A percentile compares a stretch with the other conserved stretches of the same genome.
Evolutionary conservation across 2,797 vertebrate species (phyloP).

Genomic region (Moxostoma hubbsi): DNA sequence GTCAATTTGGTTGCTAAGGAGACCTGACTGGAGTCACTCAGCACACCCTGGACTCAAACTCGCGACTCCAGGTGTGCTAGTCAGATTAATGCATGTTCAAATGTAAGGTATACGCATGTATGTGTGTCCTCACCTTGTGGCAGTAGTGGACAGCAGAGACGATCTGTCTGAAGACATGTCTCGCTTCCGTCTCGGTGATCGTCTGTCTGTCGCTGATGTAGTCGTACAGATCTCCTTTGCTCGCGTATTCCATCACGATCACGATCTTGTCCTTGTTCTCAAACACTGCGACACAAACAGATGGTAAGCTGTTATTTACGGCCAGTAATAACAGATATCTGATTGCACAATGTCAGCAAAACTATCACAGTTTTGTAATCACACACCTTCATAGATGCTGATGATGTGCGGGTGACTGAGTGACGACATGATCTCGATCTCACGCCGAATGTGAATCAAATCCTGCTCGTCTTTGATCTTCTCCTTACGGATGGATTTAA

Average conservation of each 20-base stretch:
- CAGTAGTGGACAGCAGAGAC: conserved; percentile 94
- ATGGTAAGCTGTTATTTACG: background rate
- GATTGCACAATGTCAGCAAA: background rate
- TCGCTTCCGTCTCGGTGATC: conserved; percentile 85
- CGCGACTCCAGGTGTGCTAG: too few species aligned
- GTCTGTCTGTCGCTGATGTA: conserved; percentile 87
- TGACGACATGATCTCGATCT: conserved; percentile 98
- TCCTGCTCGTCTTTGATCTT: conserved; percentile 96
- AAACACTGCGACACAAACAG: conserved; percentile 81
- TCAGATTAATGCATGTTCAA: too few species aligned
- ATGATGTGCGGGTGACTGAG: conserved; percentile 96
- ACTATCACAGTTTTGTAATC: background rate
- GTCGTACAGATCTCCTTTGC: conserved; percentile 92
- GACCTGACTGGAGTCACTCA: too few species aligned
- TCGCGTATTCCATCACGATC: conserved; percentile 98
- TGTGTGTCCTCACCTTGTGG: conserved; percentile 81
- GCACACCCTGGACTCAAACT: too few species aligned
- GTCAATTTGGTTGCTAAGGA: too few species aligned
- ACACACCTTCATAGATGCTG: conserved; percentile 91
- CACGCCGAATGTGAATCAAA: conserved; percentile 90
- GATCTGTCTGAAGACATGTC: conserved; percentile 93
- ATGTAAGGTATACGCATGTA: too few species aligned
- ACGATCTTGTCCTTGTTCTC: conserved; percentile 98
- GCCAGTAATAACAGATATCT: background rate
- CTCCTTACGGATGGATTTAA: conserved; percentile 96